phyloP scores from a whole-genome alignment of 1,140 invertebrate species.

The Melitaea cinxia region DNA sequence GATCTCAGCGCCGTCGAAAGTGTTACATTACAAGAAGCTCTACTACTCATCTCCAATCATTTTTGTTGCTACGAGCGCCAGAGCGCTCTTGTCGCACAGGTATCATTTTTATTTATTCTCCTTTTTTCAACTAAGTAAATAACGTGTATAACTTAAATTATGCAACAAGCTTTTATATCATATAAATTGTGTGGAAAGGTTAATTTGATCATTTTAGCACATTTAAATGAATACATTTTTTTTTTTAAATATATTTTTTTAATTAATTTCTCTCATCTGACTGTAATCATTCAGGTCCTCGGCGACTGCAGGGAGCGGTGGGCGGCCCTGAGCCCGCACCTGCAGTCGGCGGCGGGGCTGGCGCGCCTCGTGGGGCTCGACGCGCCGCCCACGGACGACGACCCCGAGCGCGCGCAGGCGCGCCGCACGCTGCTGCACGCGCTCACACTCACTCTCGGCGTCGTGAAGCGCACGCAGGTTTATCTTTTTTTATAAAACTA shows the following conservation, averaged over 20 bases:
- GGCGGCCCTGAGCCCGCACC: conserved; percentile 83
- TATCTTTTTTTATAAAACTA: no score
- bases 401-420: conserved; percentile 70
- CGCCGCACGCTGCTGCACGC: conserved; percentile 84
- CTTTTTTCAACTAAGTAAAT: no score
- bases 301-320: conserved; percentile 82
- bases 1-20: conserved; percentile 92
- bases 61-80: conserved; percentile 94
- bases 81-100: conserved; percentile 90
- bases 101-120: conserved; percentile 53
- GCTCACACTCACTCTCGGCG: conserved; percentile 89
- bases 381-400: conserved; percentile 82
- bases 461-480: conserved; percentile 92
- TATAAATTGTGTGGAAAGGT: no score
- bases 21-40: conserved; percentile 89
- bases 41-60: conserved; percentile 93
- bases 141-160: no score
- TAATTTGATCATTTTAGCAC: no score
- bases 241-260: neutral
- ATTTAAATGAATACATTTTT: no score
- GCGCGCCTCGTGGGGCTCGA: conserved; percentile 91
- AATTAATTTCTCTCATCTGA: neutral
- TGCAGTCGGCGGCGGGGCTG: conserved; percentile 85
- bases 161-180: no score
- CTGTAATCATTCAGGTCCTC: conserved; percentile 50